phyloP scores from a whole-genome alignment of 2,888 invertebrate species.

The Vesta saturnalis region DNA sequence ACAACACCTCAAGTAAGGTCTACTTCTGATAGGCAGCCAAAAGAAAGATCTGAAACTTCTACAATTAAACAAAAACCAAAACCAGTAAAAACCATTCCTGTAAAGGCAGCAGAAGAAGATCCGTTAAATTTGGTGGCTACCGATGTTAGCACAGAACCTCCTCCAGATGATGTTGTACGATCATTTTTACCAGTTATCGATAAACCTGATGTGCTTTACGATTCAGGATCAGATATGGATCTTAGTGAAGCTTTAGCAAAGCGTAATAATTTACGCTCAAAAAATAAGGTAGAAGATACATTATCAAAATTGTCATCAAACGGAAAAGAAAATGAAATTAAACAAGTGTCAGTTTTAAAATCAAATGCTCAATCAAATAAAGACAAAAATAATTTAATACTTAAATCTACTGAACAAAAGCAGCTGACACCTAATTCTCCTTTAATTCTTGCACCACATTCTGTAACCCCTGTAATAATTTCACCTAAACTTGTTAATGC shows the following conservation, averaged over 20 bases:
- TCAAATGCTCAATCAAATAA: neutral
- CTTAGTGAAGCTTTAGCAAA: neutral
- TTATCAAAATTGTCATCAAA: neutral
- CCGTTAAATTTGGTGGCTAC: constrained; percentile 12
- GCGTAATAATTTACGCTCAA: no score
- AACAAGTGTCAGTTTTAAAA: neutral
- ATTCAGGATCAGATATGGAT: neutral
- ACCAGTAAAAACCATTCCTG: neutral
- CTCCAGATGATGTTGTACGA: constrained; percentile 18
- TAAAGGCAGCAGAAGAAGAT: neutral
- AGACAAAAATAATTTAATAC: neutral
- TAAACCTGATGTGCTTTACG: neutral
- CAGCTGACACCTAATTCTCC: neutral
- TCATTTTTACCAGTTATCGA: constrained; percentile 31
- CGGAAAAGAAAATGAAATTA: neutral
- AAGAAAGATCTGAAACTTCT: neutral
- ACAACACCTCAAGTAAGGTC: constrained; percentile 5
- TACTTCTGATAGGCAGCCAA: neutral
- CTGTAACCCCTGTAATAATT: neutral
- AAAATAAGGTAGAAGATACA: neutral
- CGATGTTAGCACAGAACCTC: neutral
- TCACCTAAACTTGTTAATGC: neutral
- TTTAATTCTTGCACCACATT: neutral
- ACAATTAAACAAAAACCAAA: neutral
- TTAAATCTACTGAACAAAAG: neutral